phyloP scores from a whole-genome alignment of 2,797 vertebrate genomes.

The Rhabdomys pumilio region DNA sequence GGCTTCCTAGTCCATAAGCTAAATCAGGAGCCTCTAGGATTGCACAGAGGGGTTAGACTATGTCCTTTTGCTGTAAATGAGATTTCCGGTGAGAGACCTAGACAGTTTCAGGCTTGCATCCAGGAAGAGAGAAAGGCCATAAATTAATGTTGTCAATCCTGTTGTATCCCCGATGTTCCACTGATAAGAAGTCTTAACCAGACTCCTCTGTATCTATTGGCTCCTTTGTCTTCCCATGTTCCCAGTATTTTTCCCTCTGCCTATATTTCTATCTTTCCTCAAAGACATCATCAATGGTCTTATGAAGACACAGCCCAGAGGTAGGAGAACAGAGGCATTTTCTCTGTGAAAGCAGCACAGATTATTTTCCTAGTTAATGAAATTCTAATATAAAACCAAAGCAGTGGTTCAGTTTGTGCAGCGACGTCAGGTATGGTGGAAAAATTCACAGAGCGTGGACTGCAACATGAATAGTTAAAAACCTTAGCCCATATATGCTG shows the following conservation, averaged over 20 bases:
- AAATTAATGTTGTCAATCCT: background rate
- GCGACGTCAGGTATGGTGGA: constrained; percentile 81
- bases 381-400: constrained; percentile 70
- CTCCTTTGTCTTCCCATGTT: background rate
- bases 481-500: constrained; percentile 79
- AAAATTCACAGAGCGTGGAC: constrained; percentile 78
- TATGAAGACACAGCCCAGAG: background rate
- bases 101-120: background rate
- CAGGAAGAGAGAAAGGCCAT: background rate
- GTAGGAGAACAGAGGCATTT: constrained; percentile 63
- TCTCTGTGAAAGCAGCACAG: constrained; percentile 64
- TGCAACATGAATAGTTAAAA: constrained; percentile 84
- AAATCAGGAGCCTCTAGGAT: background rate
- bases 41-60: background rate
- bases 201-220: background rate
- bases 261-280: background rate
- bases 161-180: background rate
- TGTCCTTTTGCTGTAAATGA: background rate
- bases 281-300: background rate
- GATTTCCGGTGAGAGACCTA: background rate
- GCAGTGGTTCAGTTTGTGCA: constrained; percentile 84
- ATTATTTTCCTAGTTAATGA: constrained; percentile 84
- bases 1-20: background rate
- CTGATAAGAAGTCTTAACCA: background rate
- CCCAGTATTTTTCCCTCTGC: background rate